Percentiles rank a stretch among this genome's conserved stretches.
phyloP scores from a whole-genome alignment of 2,888 invertebrate genomes.

The Sericinus montela region DNA sequence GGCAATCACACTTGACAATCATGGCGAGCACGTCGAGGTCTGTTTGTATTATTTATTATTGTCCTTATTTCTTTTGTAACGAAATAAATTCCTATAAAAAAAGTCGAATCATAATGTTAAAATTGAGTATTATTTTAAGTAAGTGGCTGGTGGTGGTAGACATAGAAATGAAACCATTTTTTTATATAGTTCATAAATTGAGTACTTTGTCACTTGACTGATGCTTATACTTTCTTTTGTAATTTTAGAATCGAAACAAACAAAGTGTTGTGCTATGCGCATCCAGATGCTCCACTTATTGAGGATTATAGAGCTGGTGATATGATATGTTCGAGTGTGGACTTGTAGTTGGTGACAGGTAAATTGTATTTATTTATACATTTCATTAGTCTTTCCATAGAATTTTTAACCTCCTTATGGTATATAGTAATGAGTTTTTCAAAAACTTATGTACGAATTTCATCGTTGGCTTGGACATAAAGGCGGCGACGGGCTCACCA shows the following conservation, averaged over 20 bases:
- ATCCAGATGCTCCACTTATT: slow-evolving; percentile 97
- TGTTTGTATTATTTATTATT: slow-evolving; percentile 63
- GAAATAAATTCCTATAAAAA: slow-evolving; percentile 37
- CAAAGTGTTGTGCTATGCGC: slow-evolving; percentile 93
- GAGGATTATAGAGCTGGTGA: slow-evolving; percentile 99
- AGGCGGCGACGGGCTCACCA: too few species aligned
- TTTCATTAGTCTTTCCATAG: neutral
- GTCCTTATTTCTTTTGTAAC: slow-evolving; percentile 41
- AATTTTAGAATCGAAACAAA: slow-evolving; percentile 83
- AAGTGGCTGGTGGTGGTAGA: slow-evolving; percentile 38
- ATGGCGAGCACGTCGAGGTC: slow-evolving; percentile 85
- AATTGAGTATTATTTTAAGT: slow-evolving; percentile 42
- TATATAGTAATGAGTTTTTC: too few species aligned
- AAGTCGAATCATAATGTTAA: slow-evolving; percentile 33
- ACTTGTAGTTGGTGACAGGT: slow-evolving; percentile 99
- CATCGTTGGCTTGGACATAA: too few species aligned
- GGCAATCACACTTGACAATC: slow-evolving; percentile 54
- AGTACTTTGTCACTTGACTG: slow-evolving; percentile 4
- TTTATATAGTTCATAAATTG: slow-evolving; percentile 31
- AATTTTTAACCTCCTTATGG: too few species aligned
- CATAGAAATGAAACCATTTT: slow-evolving; percentile 20
- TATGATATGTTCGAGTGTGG: slow-evolving; percentile 99
- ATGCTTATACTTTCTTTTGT: slow-evolving; percentile 45
- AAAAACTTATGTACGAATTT: too few species aligned
- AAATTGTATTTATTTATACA: slow-evolving; percentile 31